Conservation (phyloP, 2,113 vertebrate genomes). For the Pao palembangensis region DNA sequence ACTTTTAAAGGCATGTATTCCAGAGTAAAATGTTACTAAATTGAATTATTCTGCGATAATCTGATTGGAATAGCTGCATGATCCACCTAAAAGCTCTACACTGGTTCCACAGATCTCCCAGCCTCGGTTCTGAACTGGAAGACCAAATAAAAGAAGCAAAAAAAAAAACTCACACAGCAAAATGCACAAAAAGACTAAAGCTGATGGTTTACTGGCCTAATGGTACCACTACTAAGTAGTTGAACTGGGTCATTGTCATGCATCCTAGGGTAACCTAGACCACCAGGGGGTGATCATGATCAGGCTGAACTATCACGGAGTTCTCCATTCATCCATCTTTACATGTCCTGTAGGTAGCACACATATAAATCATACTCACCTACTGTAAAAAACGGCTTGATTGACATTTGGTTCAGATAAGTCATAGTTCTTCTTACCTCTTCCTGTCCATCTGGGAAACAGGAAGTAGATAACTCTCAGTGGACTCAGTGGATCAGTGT, state of each 20-base stretch:
- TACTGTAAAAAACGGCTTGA: slow-evolving; percentile 41
- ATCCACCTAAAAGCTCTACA: no score
- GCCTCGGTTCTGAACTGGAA: no score
- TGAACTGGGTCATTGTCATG: background rate
- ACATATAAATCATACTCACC: slow-evolving; percentile 8
- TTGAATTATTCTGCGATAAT: no score
- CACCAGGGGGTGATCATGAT: no score
- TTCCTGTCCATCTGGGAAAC: slow-evolving; percentile 56
- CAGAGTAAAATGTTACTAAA: no score
- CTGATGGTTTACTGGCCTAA: slow-evolving; percentile 1
- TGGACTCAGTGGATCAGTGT: slow-evolving; percentile 49
- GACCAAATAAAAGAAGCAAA: background rate
- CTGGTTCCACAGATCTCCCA: no score
- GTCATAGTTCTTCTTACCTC: slow-evolving; percentile 38
- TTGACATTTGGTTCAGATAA: slow-evolving; percentile 24
- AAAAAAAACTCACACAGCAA: background rate
- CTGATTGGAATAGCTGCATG: no score
- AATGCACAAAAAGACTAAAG: background rate
- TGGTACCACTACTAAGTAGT: background rate
- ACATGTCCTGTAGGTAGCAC: slow-evolving; percentile 2
- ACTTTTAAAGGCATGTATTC: no score
- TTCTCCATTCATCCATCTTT: no score
- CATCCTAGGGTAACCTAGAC: no score
- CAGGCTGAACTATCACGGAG: no score
- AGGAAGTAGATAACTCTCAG: slow-evolving; percentile 60